Conservation (phyloP, 2,113 vertebrate genomes). For the Cettia cetti region DNA sequence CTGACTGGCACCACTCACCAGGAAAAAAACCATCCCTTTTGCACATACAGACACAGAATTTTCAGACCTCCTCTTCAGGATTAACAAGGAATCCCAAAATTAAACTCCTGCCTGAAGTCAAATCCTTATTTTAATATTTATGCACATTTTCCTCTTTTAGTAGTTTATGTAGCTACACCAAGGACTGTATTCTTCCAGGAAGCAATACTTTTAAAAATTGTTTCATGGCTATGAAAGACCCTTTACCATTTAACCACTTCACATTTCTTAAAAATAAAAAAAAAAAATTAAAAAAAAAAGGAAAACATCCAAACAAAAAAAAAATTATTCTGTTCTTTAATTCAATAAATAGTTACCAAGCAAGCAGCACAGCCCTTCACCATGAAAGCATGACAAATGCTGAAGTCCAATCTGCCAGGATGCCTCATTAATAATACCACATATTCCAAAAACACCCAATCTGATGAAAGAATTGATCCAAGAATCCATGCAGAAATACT, state of each 20-base stretch:
- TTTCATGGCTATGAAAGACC: neutral
- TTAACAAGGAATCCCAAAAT: neutral
- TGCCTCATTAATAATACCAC: neutral
- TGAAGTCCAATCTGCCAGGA: neutral
- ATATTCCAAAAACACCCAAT: neutral
- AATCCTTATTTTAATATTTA: neutral
- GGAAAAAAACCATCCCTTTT: neutral
- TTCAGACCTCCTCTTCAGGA: neutral
- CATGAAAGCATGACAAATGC: neutral
- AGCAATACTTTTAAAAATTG: neutral
- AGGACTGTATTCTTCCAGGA: neutral
- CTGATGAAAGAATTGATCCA: neutral
- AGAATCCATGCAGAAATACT: neutral
- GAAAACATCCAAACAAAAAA: neutral
- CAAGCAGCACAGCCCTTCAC: neutral
- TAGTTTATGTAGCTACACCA: neutral
- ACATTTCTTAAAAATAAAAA: neutral
- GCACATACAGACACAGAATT: neutral
- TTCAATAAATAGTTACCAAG: neutral
- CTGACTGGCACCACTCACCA: neutral
- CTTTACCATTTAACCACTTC: neutral
- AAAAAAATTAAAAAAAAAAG: neutral
- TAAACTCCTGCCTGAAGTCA: neutral
- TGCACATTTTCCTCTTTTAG: neutral
- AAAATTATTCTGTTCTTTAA: neutral